Conservation (phyloP, 2,888 invertebrate species). For the Parnassius orleans region DNA sequence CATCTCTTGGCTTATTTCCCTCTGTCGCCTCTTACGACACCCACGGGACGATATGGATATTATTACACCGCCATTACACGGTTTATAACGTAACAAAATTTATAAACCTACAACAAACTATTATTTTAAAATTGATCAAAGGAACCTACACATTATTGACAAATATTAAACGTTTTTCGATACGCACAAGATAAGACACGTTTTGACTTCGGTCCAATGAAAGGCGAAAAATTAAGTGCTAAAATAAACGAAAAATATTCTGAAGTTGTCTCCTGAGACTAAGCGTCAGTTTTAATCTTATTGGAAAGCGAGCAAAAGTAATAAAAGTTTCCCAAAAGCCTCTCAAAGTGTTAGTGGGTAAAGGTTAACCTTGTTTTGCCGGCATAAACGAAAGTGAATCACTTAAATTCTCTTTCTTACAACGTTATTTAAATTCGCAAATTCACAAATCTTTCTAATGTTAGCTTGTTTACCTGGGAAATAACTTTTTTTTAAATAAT, state of each 20-base stretch:
- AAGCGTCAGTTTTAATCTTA: slow-evolving; percentile 7
- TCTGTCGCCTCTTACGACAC: too few relatives aligned
- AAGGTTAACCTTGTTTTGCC: slow-evolving; percentile 16
- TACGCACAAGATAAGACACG: slow-evolving; percentile 13
- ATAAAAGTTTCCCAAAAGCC: slow-evolving; percentile 19
- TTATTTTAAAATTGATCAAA: too few relatives aligned
- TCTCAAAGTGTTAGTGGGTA: slow-evolving; percentile 11
- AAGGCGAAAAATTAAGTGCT: slow-evolving; percentile 15
- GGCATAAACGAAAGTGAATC: slow-evolving; percentile 2
- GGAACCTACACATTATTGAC: background rate
- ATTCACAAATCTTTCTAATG: too few relatives aligned
- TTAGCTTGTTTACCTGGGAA: too few relatives aligned
- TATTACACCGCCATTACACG: too few relatives aligned
- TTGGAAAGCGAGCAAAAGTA: slow-evolving; percentile 14
- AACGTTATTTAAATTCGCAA: background rate
- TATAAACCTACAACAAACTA: too few relatives aligned
- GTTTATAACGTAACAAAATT: too few relatives aligned
- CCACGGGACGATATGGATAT: too few relatives aligned
- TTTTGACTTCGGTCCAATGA: slow-evolving; percentile 10
- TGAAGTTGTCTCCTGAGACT: background rate
- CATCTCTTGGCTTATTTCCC: too few relatives aligned
- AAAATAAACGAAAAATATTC: slow-evolving; percentile 12
- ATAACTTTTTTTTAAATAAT: too few relatives aligned
- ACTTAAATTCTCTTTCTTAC: slow-evolving; percentile 2
- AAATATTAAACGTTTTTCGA: slow-evolving; percentile 1